Conservation (phyloP, 2,797 vertebrate species). For the Melanogrammus aeglefinus region DNA sequence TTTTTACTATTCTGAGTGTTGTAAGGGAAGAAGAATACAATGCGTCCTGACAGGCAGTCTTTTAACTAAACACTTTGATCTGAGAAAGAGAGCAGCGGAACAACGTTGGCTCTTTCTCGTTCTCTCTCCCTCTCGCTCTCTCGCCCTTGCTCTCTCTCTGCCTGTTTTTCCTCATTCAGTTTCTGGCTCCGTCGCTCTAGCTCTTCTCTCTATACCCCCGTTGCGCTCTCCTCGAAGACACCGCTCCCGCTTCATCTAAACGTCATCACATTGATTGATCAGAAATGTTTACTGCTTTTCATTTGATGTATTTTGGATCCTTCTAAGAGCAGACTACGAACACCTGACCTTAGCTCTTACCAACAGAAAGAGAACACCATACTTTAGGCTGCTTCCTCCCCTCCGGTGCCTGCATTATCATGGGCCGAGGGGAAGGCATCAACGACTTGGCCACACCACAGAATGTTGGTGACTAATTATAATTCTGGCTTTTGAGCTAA, state of each 20-base stretch:
- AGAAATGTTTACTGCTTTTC: not conserved
- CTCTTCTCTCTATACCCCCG: not conserved
- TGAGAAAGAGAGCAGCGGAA: constrained; percentile 20
- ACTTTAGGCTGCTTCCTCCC: not conserved
- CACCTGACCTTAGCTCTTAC: not conserved
- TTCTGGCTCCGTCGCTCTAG: constrained; percentile 34
- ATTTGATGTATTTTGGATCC: not conserved
- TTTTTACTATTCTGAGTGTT: constrained; percentile 37
- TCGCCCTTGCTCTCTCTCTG: not conserved
- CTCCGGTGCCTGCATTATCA: not conserved
- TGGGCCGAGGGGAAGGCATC: not conserved
- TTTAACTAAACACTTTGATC: constrained; percentile 58
- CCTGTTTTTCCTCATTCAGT: constrained; percentile 32
- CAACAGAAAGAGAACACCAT: not conserved
- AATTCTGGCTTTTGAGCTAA: constrained; percentile 1
- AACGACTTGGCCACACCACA: not conserved
- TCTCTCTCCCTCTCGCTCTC: constrained; percentile 2
- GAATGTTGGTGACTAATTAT: constrained; percentile 7
- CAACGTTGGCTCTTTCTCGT: constrained; percentile 14
- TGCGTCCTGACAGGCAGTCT: constrained; percentile 40
- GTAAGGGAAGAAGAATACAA: constrained; percentile 38
- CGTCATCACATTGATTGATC: not conserved
- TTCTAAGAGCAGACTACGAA: too few relatives aligned
- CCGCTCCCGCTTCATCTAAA: constrained; percentile 23
- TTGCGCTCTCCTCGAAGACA: not conserved